phyloP scores from a whole-genome alignment of 2,113 vertebrate species.

The Semnornis frantzii region DNA sequence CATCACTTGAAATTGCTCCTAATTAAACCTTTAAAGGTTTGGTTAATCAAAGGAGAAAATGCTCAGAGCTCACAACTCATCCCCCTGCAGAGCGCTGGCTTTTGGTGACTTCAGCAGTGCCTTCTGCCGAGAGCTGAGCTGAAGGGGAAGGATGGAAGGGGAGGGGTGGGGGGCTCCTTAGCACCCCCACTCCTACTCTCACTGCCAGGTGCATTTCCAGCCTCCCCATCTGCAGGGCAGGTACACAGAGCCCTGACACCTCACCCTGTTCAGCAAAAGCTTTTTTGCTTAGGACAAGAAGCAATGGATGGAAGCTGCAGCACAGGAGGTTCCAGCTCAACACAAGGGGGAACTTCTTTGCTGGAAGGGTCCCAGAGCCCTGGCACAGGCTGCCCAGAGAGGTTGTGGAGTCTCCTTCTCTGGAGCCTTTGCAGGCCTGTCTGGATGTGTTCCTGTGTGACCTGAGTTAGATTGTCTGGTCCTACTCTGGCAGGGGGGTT shows the following conservation, averaged over 20 bases:
- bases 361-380: too few species aligned
- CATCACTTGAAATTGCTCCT: background rate
- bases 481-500: background rate
- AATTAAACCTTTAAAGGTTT: constrained; percentile 41
- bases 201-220: background rate
- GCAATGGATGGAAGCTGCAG: too few species aligned
- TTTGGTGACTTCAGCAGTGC: rapidly evolving
- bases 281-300: background rate
- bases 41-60: background rate
- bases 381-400: too few species aligned
- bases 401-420: too few species aligned
- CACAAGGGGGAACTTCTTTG: too few species aligned
- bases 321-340: too few species aligned
- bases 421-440: too few species aligned
- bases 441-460: too few species aligned
- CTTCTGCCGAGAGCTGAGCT: background rate
- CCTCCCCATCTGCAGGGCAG: background rate
- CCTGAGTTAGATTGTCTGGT: too few species aligned
- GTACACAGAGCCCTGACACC: rapidly evolving
- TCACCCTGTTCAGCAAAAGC: background rate
- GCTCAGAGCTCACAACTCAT: background rate
- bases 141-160: background rate
- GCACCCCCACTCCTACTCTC: background rate
- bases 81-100: background rate
- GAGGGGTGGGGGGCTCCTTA: rapidly evolving